These are phyloP conservation scores for Thamnophis elegans DNA, from an alignment of 2,797 vertebrate genomes.

Conservation along the genomic window DNA sequence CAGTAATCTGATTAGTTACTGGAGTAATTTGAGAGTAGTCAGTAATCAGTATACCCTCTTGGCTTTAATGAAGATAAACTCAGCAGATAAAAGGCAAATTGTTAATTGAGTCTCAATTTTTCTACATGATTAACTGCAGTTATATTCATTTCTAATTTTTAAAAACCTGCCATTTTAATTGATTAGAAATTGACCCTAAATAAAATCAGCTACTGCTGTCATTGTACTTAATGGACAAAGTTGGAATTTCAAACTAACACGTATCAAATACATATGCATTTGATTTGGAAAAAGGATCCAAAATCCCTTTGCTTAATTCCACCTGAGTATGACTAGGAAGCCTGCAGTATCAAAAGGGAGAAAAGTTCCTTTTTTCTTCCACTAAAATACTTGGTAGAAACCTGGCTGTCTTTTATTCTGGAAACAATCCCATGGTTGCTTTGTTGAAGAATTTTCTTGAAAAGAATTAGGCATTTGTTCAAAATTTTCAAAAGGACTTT, in stretches of 20 bases:
- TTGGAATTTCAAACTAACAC: conserved; percentile 34
- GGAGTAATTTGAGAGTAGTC: not conserved
- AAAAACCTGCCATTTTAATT: not conserved
- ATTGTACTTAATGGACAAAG: not conserved
- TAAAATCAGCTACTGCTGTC: not conserved
- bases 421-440: conserved; percentile 30
- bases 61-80: not conserved
- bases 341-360: conserved; percentile 26
- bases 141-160: not conserved
- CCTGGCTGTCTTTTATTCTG: conserved; percentile 46
- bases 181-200: conserved; percentile 8
- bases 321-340: conserved; percentile 28
- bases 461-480: conserved; percentile 31
- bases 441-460: conserved; percentile 8
- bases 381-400: conserved; percentile 13
- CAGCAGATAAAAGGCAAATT: not conserved
- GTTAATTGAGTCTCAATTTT: not conserved
- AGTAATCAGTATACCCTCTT: not conserved
- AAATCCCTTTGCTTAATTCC: conserved; percentile 34
- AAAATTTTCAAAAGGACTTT: conserved; percentile 5
- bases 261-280: conserved; percentile 26
- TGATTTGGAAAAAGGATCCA: not conserved
- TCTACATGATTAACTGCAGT: not conserved
- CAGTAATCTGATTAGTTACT: conserved; percentile 5
- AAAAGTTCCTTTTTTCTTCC: conserved; percentile 1